A percentile compares a stretch with the other conserved stretches of the same genome.
phyloP scores from a whole-genome alignment of 2,888 invertebrate species.

The Synanthedon tipuliformis region DNA sequence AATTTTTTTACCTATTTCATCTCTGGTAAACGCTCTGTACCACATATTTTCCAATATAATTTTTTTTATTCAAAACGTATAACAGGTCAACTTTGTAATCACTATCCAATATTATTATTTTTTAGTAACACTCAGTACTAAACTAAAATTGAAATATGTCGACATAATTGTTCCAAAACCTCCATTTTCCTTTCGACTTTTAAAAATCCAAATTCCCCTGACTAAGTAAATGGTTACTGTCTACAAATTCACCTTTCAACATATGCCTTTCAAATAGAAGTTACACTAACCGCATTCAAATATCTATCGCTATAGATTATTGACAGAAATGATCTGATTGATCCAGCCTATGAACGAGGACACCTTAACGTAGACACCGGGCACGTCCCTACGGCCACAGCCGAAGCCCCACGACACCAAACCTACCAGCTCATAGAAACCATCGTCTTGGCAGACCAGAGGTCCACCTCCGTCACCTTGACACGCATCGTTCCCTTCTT shows the following conservation, averaged over 20 bases:
- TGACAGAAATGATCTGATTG: slow-evolving; percentile 95
- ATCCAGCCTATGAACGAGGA: slow-evolving; percentile 97
- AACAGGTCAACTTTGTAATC: no score
- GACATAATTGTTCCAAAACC: no score
- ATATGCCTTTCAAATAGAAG: not conserved
- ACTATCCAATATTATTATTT: no score
- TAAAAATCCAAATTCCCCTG: no score
- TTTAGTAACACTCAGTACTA: no score
- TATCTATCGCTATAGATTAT: slow-evolving; percentile 75
- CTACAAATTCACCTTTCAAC: not conserved
- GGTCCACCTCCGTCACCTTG: slow-evolving; percentile 98
- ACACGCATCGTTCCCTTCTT: slow-evolving; percentile 92
- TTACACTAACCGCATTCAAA: not conserved
- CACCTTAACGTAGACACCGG: slow-evolving; percentile 97
- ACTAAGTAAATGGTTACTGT: not conserved
- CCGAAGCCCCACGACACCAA: slow-evolving; percentile 96
- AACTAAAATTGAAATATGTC: no score
- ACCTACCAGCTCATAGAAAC: slow-evolving; percentile 92
- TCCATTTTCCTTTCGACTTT: no score
- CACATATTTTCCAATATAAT: no score
- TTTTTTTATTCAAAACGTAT: no score
- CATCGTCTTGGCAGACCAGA: slow-evolving; percentile 91
- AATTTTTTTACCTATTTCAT: no score
- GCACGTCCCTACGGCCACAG: slow-evolving; percentile 92
- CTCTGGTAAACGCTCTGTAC: no score